Percentiles rank a stretch among this genome's conserved stretches.
phyloP scores from a whole-genome alignment of 2,797 vertebrate species.

The Epinephelus awoara region DNA sequence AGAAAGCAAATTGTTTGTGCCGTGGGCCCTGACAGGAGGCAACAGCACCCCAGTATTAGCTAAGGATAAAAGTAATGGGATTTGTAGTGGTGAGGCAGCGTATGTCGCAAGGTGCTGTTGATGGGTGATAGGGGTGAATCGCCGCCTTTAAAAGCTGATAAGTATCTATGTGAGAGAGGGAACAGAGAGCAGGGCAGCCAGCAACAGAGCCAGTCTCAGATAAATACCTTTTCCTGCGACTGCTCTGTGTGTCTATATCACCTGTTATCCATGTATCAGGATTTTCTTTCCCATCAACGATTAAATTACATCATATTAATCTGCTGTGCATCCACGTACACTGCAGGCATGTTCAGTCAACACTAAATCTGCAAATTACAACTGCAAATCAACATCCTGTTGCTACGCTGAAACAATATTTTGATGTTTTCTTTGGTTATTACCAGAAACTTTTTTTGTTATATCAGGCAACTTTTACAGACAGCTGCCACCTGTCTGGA shows the following conservation, averaged over 20 bases:
- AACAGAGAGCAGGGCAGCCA: slow-evolving; percentile 71
- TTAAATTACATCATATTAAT: slow-evolving; percentile 29
- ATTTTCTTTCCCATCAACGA: slow-evolving; percentile 44
- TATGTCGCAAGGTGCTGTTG: slow-evolving; percentile 83
- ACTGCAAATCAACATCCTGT: neutral
- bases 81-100: slow-evolving; percentile 82
- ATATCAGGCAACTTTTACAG: slow-evolving; percentile 1
- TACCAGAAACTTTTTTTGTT: neutral
- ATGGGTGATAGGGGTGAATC: slow-evolving; percentile 84
- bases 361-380: slow-evolving; percentile 21
- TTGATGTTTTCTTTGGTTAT: neutral
- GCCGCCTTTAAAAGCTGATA: slow-evolving; percentile 83
- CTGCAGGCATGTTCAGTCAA: slow-evolving; percentile 2
- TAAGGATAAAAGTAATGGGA: slow-evolving; percentile 88
- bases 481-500: neutral
- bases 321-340: slow-evolving; percentile 16
- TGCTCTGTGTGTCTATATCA: slow-evolving; percentile 57
- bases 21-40: slow-evolving; percentile 84
- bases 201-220: slow-evolving; percentile 68
- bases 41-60: slow-evolving; percentile 81
- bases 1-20: slow-evolving; percentile 86
- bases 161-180: slow-evolving; percentile 80
- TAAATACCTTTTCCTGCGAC: slow-evolving; percentile 69
- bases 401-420: neutral
- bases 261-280: slow-evolving; percentile 54